Conservation (phyloP, 2,797 vertebrate genomes). For the Monodelphis domestica region DNA sequence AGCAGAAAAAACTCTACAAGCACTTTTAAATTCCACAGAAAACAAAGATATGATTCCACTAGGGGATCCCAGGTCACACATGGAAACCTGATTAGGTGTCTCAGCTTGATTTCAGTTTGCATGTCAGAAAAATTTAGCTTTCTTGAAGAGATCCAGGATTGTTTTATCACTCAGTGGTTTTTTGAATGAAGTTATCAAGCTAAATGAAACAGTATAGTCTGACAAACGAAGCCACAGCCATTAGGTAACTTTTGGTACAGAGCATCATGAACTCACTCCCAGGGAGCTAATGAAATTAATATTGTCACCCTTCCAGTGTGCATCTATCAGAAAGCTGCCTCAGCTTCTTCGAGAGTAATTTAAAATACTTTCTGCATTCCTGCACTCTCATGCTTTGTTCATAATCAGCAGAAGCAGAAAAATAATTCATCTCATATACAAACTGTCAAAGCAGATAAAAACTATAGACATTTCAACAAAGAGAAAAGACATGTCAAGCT, state of each 20-base stretch:
- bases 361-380: conserved; percentile 94
- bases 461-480: conserved; percentile 88
- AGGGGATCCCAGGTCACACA: conserved; percentile 90
- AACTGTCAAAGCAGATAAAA: conserved; percentile 95
- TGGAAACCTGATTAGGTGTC: conserved; percentile 94
- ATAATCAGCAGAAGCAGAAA: conserved; percentile 96
- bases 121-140: conserved; percentile 98
- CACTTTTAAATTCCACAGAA: conserved; percentile 90
- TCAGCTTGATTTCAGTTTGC: conserved; percentile 97
- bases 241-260: conserved; percentile 94
- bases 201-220: too few species aligned
- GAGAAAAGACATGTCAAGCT: conserved; percentile 73
- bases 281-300: conserved; percentile 96
- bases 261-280: conserved; percentile 97
- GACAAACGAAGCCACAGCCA: too few species aligned
- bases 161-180: conserved; percentile 89
- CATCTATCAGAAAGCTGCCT: conserved; percentile 95
- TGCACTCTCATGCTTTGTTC: conserved; percentile 93
- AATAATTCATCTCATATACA: conserved; percentile 95
- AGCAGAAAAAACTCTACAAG: conserved; percentile 90
- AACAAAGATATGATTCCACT: conserved; percentile 89
- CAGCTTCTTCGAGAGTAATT: conserved; percentile 94
- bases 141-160: conserved; percentile 96
- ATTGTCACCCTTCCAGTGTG: conserved; percentile 91
- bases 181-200: conserved; percentile 97